These are phyloP conservation scores for Speoplatyrhinus poulsoni DNA, from an alignment of 2,113 vertebrate genomes.

Conservation along the genomic window DNA sequence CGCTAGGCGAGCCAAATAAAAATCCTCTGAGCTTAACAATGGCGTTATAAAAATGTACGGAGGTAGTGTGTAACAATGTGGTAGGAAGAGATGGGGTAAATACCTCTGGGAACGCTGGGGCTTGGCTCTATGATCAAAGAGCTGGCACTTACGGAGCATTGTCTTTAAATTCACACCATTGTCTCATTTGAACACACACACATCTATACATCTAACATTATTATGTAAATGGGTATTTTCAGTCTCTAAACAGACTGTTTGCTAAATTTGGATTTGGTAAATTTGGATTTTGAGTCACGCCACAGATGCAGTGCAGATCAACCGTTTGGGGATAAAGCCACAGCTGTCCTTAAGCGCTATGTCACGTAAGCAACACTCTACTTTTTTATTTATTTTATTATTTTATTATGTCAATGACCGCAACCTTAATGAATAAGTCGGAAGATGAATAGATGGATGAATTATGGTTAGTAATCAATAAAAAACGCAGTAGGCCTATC, in stretches of 20 bases:
- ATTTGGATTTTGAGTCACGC: constrained; percentile 24
- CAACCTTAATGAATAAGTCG: too few species aligned
- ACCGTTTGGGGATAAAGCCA: too few species aligned
- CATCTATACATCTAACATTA: constrained; percentile 58
- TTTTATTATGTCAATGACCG: too few species aligned
- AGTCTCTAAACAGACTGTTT: constrained; percentile 57
- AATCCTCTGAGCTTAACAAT: constrained; percentile 78
- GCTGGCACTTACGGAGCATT: constrained; percentile 65
- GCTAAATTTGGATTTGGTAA: constrained; percentile 19
- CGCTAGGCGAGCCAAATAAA: constrained; percentile 65
- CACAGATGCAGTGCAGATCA: too few species aligned
- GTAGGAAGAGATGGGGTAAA: constrained; percentile 73
- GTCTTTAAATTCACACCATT: constrained; percentile 76
- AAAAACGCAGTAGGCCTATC: too few species aligned
- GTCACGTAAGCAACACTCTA: too few species aligned
- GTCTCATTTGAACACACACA: constrained; percentile 61
- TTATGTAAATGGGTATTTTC: constrained; percentile 66
- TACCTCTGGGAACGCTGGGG: constrained; percentile 69
- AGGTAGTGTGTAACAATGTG: constrained; percentile 76
- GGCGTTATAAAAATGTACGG: constrained; percentile 76
- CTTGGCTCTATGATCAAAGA: constrained; percentile 76
- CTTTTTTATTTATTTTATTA: too few species aligned
- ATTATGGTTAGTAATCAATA: too few species aligned
- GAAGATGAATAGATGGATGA: too few species aligned
- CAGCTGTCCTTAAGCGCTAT: too few species aligned